Evolutionary conservation across 2,888 invertebrate genomes (phyloP).

Genomic region (Synanthedon formicaeformis): DNA sequence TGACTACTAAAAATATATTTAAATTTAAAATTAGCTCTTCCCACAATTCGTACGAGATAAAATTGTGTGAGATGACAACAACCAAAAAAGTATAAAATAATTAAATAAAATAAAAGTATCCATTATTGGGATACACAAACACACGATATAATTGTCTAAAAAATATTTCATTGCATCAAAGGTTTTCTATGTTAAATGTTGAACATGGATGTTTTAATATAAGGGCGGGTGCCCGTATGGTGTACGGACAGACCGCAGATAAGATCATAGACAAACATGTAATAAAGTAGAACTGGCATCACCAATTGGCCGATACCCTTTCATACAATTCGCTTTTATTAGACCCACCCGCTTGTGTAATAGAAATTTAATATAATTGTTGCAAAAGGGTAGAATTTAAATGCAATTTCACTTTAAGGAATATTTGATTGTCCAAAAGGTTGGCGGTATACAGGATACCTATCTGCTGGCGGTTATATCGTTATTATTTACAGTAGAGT

Average conservation of each 20-base stretch:
- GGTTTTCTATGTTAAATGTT: constrained; percentile 19
- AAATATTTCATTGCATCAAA: too few species aligned
- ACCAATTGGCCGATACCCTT: constrained; percentile 54
- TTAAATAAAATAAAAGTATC: too few species aligned
- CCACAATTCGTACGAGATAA: too few species aligned
- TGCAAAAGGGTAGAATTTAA: constrained; percentile 42
- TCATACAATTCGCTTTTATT: constrained; percentile 36
- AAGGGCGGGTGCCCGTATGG: constrained; percentile 54
- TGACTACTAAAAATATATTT: too few species aligned
- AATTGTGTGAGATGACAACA: too few species aligned
- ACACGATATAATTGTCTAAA: too few species aligned
- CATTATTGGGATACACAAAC: too few species aligned
- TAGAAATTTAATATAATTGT: constrained; percentile 53
- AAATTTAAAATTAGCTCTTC: too few species aligned
- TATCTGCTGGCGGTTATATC: too few species aligned
- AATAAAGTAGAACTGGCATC: constrained; percentile 31
- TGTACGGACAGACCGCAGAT: constrained; percentile 43
- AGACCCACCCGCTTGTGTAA: constrained; percentile 29
- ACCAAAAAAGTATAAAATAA: too few species aligned
- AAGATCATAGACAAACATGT: constrained; percentile 59
- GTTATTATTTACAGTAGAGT: too few species aligned
- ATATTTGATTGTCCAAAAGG: not conserved
- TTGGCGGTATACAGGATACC: too few species aligned
- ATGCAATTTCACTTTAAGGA: not conserved
- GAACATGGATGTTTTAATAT: constrained; percentile 49